Evolutionary conservation across 2,888 invertebrate genomes (phyloP).

Genomic region (Patella pellucida): DNA sequence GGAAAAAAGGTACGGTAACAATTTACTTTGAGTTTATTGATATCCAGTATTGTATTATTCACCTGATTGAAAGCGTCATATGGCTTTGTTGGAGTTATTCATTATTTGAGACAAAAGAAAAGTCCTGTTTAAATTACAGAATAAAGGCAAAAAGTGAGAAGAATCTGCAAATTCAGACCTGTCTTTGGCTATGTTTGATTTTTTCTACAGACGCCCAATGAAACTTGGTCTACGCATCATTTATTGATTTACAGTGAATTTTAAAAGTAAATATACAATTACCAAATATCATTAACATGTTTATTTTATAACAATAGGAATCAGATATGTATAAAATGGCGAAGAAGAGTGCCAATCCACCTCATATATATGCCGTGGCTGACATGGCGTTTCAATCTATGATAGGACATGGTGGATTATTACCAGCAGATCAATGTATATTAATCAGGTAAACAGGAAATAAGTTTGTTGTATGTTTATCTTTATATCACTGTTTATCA

Average conservation of each 20-base stretch:
- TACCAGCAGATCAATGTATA: slow-evolving; percentile 63
- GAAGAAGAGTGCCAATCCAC: slow-evolving; percentile 55
- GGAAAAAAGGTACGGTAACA: slow-evolving; percentile 62
- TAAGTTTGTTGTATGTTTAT: background rate
- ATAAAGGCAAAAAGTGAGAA: no score
- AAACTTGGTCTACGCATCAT: no score
- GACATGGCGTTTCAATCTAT: slow-evolving; percentile 65
- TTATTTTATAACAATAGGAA: slow-evolving; percentile 34
- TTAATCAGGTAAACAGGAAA: slow-evolving; percentile 58
- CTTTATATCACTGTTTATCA: no score
- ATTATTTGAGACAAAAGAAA: no score
- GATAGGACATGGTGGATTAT: slow-evolving; percentile 54
- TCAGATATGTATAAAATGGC: slow-evolving; percentile 51
- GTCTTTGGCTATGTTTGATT: no score
- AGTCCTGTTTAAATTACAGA: no score
- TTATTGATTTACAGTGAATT: no score
- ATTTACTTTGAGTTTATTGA: background rate
- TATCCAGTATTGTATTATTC: no score
- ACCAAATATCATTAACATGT: slow-evolving; percentile 12
- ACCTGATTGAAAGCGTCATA: no score
- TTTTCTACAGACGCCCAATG: no score
- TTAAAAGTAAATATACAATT: background rate
- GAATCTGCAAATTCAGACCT: no score
- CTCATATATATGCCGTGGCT: slow-evolving; percentile 69
- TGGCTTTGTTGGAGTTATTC: no score